Evolutionary conservation across 2,888 invertebrate species (phyloP).

Genomic region (Hetaerina titia): DNA sequence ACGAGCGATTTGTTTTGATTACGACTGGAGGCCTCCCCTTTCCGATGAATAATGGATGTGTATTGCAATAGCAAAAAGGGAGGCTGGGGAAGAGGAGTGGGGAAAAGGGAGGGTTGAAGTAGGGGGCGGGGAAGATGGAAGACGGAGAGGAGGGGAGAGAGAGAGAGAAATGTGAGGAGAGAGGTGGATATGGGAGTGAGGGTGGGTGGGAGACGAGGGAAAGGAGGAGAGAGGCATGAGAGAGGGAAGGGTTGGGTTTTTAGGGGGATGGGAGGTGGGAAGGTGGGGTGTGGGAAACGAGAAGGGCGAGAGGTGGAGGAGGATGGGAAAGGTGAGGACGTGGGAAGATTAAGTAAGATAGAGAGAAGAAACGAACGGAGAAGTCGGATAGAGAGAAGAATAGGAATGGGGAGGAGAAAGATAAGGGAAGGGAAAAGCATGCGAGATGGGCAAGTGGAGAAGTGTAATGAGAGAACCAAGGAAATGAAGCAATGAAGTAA

Average conservation of each 20-base stretch:
- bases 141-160: not conserved
- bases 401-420: too few relatives aligned
- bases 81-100: not conserved
- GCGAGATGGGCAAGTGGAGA: not conserved
- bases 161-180: not conserved
- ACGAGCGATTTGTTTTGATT: slow-evolving; percentile 72
- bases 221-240: not conserved
- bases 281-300: not conserved
- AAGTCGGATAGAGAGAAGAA: not conserved
- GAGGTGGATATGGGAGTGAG: slow-evolving; percentile 50
- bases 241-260: not conserved
- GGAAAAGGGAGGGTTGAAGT: not conserved
- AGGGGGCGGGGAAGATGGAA: not conserved
- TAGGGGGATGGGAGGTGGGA: not conserved
- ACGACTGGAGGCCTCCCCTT: slow-evolving; percentile 70
- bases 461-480: slow-evolving; percentile 52
- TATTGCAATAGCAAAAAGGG: slow-evolving; percentile 72
- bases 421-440: not conserved
- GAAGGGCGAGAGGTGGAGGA: not conserved
- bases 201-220: slow-evolving; percentile 40
- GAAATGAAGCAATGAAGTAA: not conserved
- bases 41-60: slow-evolving; percentile 72
- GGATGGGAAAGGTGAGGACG: not conserved
- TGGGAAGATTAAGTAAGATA: slow-evolving; percentile 55
- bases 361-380: slow-evolving; percentile 41